Conservation (phyloP, 2,113 vertebrate genomes). For the Myotis brandtii region DNA sequence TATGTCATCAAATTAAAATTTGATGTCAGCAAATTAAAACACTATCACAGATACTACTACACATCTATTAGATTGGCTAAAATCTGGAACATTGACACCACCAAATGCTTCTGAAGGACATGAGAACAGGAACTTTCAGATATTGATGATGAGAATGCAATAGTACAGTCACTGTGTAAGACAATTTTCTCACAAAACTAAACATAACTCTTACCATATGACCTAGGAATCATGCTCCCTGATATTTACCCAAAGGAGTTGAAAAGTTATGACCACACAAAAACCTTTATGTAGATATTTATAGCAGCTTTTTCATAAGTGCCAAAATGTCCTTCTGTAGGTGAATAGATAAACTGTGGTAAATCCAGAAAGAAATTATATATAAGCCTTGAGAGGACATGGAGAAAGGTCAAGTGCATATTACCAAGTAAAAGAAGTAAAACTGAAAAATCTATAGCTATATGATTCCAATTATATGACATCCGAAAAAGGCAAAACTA, state of each 20-base stretch:
- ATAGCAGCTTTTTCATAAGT: background rate
- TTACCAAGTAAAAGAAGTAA: background rate
- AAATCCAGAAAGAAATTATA: background rate
- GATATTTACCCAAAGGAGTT: background rate
- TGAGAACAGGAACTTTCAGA: no score
- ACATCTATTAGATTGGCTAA: background rate
- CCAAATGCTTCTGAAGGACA: background rate
- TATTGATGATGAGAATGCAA: no score
- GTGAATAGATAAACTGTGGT: no score
- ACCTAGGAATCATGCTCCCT: background rate
- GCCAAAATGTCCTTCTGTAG: background rate
- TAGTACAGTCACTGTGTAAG: background rate
- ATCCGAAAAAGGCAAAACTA: background rate
- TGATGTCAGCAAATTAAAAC: background rate
- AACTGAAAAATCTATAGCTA: background rate
- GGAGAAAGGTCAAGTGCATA: background rate
- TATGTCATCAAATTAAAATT: background rate
- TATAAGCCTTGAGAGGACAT: background rate
- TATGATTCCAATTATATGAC: background rate
- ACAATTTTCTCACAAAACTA: background rate
- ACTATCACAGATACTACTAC: background rate
- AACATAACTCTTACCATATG: background rate
- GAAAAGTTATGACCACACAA: background rate
- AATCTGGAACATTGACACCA: background rate
- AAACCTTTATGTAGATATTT: background rate